Base-by-base conservation (phyloP, 2,888 invertebrate species). In the Latrodectus hesperus region DNA sequence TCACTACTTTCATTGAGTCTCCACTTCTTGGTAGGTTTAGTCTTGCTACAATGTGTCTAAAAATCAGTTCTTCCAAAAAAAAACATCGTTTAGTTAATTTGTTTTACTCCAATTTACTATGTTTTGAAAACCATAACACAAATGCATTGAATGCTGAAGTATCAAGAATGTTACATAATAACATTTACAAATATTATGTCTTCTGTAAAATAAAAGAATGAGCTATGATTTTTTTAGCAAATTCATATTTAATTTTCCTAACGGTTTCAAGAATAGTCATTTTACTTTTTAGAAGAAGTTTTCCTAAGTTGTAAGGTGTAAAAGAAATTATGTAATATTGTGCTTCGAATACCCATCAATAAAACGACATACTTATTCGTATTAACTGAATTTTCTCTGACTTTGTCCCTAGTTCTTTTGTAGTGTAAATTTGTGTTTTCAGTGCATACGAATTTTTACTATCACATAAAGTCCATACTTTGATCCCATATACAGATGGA, bases 311-410 rank as follows among this genome's bases (percentile, higher is more conserved):
- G 26, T 16, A 65, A 17, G 16, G 1, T 65, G 75, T 60, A 64
- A 75, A 75, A 12, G 53, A 75, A 38, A 22, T 38, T 22, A 22
- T 22, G 22, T 22, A 1, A 22, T 22, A 22, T 22, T 22, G 1
- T 22, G 22, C 22, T 64, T 53, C 11, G 60, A 16, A 5, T 12
- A 64, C 64, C 5, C 9, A 64, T 75, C 2, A 75, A 49, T 14
- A 64, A 10, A 75, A 38, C 11, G 14, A 75, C 75, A 22, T 22
- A 22, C 22, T n/a, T 38, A 75, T 64, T 22, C 49, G 26, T 64
- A 75, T 75, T 26, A 12, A 26, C n/a, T 75, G 75, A 64, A 9
- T 75, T 75, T 75, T 75, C 26, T 64, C 75, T 64, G 75, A 49
- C 64, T 64, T 64, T 38, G 64, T 38, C 5, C 38, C 64, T 60